Conservation (phyloP, 1,140 invertebrate genomes). For the Cherax destructor region DNA sequence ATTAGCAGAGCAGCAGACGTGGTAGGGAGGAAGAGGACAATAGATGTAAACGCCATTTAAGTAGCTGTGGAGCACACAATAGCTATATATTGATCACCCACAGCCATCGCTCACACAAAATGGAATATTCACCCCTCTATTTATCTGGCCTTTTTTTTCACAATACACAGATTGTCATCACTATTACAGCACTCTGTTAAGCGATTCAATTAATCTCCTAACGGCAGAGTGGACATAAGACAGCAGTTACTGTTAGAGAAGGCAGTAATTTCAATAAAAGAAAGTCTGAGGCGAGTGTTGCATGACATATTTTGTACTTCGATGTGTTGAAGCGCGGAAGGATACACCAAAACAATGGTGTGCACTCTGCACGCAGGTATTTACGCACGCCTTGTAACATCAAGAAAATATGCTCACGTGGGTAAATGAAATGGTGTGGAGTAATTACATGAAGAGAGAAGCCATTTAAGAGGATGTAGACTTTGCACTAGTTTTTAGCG, state of each 20-base stretch:
- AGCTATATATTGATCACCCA: background rate
- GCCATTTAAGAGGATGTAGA: background rate
- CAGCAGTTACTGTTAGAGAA: background rate
- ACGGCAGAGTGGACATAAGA: background rate
- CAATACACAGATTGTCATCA: background rate
- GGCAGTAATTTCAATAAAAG: background rate
- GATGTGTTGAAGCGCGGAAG: background rate
- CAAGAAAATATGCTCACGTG: too few relatives aligned
- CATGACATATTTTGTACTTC: slow-evolving; percentile 1
- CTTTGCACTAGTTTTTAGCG: background rate
- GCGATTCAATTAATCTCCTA: background rate
- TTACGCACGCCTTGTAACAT: background rate
- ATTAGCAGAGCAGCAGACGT: too few relatives aligned
- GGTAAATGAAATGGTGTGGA: background rate
- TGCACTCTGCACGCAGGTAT: background rate
- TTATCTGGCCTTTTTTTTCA: background rate
- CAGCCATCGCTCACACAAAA: background rate
- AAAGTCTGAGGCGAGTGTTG: background rate
- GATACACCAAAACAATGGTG: background rate
- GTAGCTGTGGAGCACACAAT: too few relatives aligned
- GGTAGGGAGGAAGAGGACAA: too few relatives aligned
- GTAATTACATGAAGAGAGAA: background rate
- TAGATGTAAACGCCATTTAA: too few relatives aligned
- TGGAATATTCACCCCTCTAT: background rate
- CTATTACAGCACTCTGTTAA: background rate